Base-by-base conservation (phyloP, 2,797 vertebrate genomes). In the Mionectes olivaceus region DNA sequence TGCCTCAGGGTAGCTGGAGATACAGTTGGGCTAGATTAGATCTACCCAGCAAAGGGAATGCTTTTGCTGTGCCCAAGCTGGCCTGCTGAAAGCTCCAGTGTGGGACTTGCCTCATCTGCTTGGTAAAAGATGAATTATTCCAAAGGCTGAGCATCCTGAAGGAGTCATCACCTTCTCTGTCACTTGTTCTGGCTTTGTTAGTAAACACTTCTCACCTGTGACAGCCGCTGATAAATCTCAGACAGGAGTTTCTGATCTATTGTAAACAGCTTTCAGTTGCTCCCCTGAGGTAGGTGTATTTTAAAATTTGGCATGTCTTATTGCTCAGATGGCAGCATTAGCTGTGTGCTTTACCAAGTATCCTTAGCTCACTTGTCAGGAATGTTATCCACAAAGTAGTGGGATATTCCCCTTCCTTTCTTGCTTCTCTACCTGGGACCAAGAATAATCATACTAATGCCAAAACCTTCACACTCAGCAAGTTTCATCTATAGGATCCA, bases 201-300 rank as follows among this genome's bases (percentile, higher is more conserved):
- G 94, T 95, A 95, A 97, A 97, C 93, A 94, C 83, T 89, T 93
- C 94, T 97, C 90, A 97, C 94, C 90, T 95, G 95, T 96, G 95
- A 95, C 93, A 95, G 94, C 80, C 6, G 1, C 89, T 94, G 93
- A 94, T 95, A 95, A 86, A 96, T 97, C 88, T 93, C 67, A 93
- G 83, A 80, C 93, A 94, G 87, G 80, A 95, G 77, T 83, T 95
- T 73, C 93, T 95, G 82, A 71, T 95, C 79, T 95, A 78, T 91
- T 95, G 89, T 92, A 95, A 96, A 96, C 93, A 96, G 69, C 89
- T 90, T 81, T 94, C 90, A 60, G 75, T 84, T 80, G 90, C 89
- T 96, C 92, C 94, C 92, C 84, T 41, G 87, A 91, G 95, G 84
- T 81, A 93, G 82, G 87, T 93, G 73, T 89, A 93, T 95, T 82